Base-by-base conservation (phyloP, 2,888 invertebrate genomes). In the Ryuthela nishihirai region DNA sequence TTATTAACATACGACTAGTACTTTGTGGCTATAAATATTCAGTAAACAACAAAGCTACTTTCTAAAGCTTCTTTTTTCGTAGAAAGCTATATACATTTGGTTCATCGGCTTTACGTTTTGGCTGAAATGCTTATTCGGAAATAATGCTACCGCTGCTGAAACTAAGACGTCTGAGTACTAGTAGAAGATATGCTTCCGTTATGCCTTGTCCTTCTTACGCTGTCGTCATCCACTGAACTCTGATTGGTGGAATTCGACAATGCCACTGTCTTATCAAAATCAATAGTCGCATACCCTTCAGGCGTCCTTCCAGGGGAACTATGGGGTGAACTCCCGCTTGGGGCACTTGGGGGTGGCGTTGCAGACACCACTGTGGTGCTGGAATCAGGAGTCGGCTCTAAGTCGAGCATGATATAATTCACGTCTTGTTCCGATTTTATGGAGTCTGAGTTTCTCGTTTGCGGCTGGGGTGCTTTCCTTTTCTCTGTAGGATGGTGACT, bases 221-320 rank as follows among this genome's bases (percentile, higher is more conserved):
- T 32, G 9, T 24, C 40, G 10, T 61, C 54, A 18, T 49, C 42
- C 26, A 36, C 29, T 24, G n/a, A 53, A 9, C 44, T 45, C 25
- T 46, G 46, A 15, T 48, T 52, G 9, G 48, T 50, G 4, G 54
- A 46, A 20, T 38, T 42, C 5, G 54, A 43, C 24, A 95, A 79
- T 20, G 94, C 94, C 48, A 85, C 87, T 0, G 95, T 95, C 77
- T 88, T 89, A 69, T 92, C 85, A 75, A 95, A 94, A 77, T 95
- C 95, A 68, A 95, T 97, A 1, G 88, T 88, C 7, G 89, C 89
- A 72, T 93, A 94, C 44, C 88, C 85, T 40, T 73, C 70, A 1
- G 70, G 48, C 18, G 53, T 54, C 15, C 48, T 49, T 26, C 48
- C 40, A 7, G 53, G 43, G 5, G 62, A 54, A 17, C 48, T 54